A percentile compares a stretch with the other conserved stretches of the same genome.
These are phyloP conservation scores for Phoxinus phoxinus DNA, from an alignment of 2,113 vertebrate species.

Conservation along the genomic window DNA sequence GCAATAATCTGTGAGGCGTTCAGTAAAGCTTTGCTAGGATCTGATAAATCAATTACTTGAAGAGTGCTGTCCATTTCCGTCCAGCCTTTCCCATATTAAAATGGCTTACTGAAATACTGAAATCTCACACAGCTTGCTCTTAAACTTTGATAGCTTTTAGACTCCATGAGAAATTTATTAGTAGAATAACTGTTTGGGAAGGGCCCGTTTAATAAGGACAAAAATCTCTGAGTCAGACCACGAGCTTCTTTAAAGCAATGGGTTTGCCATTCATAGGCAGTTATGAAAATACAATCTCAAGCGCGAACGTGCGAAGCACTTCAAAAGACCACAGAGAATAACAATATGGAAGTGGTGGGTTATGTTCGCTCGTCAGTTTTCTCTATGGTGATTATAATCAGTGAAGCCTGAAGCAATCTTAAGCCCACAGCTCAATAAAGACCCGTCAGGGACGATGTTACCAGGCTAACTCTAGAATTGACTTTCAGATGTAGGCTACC, in stretches of 20 bases:
- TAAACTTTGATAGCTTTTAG: constrained; percentile 60
- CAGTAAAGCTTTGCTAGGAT: neutral
- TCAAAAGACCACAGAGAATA: neutral
- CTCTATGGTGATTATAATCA: neutral
- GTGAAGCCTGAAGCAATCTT: neutral
- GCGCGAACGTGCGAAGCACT: neutral
- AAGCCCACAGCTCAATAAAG: neutral
- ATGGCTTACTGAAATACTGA: neutral
- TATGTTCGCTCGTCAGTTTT: neutral
- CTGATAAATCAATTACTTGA: constrained; percentile 20
- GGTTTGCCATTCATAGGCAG: neutral
- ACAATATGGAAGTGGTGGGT: neutral
- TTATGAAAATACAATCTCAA: constrained; percentile 5
- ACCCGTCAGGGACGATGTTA: neutral
- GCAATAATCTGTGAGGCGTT: constrained; percentile 6
- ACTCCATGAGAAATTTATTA: constrained; percentile 61
- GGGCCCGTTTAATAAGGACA: constrained; percentile 55
- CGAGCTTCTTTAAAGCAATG: constrained; percentile 31
- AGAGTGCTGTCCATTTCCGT: constrained; percentile 7
- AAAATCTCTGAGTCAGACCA: constrained; percentile 45
- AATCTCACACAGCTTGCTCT: constrained; percentile 51
- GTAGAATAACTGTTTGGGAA: constrained; percentile 57
- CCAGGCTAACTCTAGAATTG: neutral
- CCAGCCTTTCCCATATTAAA: constrained; percentile 17
- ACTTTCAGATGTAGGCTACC: constrained; percentile 7